Evolutionary conservation across 2,888 invertebrate genomes (phyloP).

Genomic region (Tholera decimalis): DNA sequence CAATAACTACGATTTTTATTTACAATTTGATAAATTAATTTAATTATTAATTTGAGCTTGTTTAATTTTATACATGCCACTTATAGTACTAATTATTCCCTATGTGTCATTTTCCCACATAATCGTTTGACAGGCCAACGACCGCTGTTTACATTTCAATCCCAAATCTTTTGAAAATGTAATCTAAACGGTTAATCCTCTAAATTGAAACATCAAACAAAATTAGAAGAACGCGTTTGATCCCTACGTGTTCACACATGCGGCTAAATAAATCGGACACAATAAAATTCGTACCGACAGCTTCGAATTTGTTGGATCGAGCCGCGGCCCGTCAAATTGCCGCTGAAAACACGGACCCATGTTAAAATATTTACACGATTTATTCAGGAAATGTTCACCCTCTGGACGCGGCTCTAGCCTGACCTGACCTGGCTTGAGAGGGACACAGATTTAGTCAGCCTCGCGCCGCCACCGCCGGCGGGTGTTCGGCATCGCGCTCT

Average conservation of each 20-base stretch:
- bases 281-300: conserved; percentile 68
- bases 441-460: conserved; percentile 90
- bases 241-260: conserved; percentile 60
- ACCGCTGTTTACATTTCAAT: conserved; percentile 27
- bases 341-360: conserved; percentile 67
- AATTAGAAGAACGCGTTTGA: conserved; percentile 58
- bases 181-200: conserved; percentile 42
- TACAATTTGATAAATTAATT: no score
- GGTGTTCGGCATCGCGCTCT: conserved; percentile 73
- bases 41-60: no score
- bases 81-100: not conserved
- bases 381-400: conserved; percentile 67
- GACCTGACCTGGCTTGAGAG: conserved; percentile 89
- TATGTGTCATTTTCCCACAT: not conserved
- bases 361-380: conserved; percentile 76
- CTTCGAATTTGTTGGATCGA: conserved; percentile 69
- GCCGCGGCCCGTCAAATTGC: conserved; percentile 70
- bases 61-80: no score
- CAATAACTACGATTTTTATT: no score
- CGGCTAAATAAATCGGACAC: conserved; percentile 68
- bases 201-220: conserved; percentile 62
- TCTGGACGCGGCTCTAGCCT: conserved; percentile 77
- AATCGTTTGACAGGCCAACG: not conserved
- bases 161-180: conserved; percentile 43
- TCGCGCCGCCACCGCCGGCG: conserved; percentile 85